Percentiles rank a stretch among this genome's conserved stretches.
Conservation (phyloP, 2,797 vertebrate species). For the Pseudomugil tenellus region DNA sequence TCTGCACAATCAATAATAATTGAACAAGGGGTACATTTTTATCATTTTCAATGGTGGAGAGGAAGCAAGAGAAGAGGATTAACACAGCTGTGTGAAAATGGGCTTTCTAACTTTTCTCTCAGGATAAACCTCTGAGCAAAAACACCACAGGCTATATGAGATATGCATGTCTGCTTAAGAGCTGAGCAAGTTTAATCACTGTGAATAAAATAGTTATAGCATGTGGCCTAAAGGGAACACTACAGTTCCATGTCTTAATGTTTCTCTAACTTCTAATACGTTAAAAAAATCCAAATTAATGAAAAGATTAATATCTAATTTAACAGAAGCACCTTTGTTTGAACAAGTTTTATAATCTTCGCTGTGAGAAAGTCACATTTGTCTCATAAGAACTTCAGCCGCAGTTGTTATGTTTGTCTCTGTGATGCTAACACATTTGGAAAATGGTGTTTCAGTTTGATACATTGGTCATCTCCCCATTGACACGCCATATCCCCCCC, state of each 20-base stretch:
- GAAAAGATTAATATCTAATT: slow-evolving; percentile 35
- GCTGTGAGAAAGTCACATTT: background rate
- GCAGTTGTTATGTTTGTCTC: slow-evolving; percentile 9
- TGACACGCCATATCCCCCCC: slow-evolving; percentile 44
- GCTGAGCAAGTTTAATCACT: slow-evolving; percentile 73
- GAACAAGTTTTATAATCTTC: slow-evolving; percentile 22
- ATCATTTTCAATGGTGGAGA: slow-evolving; percentile 20
- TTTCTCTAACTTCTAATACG: slow-evolving; percentile 53
- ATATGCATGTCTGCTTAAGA: slow-evolving; percentile 71
- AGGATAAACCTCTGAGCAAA: slow-evolving; percentile 67
- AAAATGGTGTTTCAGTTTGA: slow-evolving; percentile 59
- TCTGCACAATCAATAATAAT: slow-evolving; percentile 1
- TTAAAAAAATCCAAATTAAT: slow-evolving; percentile 46
- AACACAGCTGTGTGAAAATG: slow-evolving; percentile 52
- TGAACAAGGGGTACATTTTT: slow-evolving; percentile 10
- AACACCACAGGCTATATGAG: slow-evolving; percentile 67
- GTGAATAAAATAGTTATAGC: slow-evolving; percentile 70
- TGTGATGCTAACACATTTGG: slow-evolving; percentile 45
- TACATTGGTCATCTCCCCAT: slow-evolving; percentile 49
- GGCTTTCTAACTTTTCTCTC: slow-evolving; percentile 54
- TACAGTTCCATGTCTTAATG: slow-evolving; percentile 57
- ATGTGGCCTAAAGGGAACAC: slow-evolving; percentile 68
- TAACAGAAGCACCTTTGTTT: slow-evolving; percentile 27
- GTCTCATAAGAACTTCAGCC: slow-evolving; percentile 16
- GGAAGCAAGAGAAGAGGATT: slow-evolving; percentile 31